Evolutionary conservation across 2,888 invertebrate genomes (phyloP).

Genomic region (Theretra japonica): DNA sequence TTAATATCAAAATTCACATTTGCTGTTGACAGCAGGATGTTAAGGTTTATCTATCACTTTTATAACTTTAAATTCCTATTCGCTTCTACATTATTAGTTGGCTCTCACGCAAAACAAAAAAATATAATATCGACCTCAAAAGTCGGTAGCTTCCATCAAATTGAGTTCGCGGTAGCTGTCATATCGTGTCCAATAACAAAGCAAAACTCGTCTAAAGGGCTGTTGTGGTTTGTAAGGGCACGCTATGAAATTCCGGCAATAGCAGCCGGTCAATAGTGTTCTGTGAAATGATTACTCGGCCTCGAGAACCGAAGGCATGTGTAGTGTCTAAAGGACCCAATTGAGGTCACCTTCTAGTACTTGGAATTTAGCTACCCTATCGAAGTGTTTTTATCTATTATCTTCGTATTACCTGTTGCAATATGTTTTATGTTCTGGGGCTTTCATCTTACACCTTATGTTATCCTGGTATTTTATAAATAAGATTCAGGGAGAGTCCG

Average conservation of each 20-base stretch:
- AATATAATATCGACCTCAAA: not conserved
- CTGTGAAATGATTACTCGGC: constrained; percentile 14
- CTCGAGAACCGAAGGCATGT: not conserved
- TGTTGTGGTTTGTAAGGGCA: constrained; percentile 8
- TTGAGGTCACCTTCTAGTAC: not conserved
- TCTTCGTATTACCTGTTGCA: no score
- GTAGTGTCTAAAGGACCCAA: not conserved
- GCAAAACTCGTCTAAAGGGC: constrained; percentile 11
- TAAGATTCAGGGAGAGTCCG: no score
- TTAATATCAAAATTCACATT: no score
- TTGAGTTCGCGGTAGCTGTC: not conserved
- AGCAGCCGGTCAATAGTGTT: constrained; percentile 21
- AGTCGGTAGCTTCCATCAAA: not conserved
- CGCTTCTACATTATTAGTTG: not conserved
- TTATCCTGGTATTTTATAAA: no score
- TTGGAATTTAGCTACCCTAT: no score
- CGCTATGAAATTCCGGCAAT: constrained; percentile 20
- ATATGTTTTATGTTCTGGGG: no score
- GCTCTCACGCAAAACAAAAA: not conserved
- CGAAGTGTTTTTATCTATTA: no score
- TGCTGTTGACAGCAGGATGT: no score
- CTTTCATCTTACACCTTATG: no score
- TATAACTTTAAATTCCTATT: no score
- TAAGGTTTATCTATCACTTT: no score
- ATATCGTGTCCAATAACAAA: constrained; percentile 5